Conservation (phyloP, 2,113 vertebrate genomes). For the Glareola pratincola region DNA sequence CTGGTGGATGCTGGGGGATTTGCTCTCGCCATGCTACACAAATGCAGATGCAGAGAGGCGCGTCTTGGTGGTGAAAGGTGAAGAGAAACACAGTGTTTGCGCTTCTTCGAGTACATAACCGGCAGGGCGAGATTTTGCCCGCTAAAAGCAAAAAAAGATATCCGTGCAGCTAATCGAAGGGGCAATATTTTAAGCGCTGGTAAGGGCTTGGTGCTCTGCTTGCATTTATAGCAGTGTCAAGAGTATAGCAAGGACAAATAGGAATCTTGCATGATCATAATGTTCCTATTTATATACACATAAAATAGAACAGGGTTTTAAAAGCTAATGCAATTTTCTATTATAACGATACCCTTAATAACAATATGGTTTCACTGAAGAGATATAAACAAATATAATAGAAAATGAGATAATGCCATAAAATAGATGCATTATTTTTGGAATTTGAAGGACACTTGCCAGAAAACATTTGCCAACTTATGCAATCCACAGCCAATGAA, state of each 20-base stretch:
- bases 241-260: constrained; percentile 31
- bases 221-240: constrained; percentile 15
- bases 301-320: constrained; percentile 56
- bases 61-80: background rate
- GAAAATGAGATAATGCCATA: constrained; percentile 33
- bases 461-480: constrained; percentile 8
- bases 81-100: background rate
- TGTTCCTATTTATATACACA: constrained; percentile 49
- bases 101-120: background rate
- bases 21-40: background rate
- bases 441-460: constrained; percentile 36
- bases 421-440: background rate
- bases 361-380: constrained; percentile 44
- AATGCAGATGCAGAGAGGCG: background rate
- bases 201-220: constrained; percentile 1
- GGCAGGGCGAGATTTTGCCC: background rate
- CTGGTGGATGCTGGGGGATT: background rate
- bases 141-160: background rate
- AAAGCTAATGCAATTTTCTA: constrained; percentile 48
- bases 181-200: background rate
- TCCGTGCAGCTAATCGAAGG: background rate
- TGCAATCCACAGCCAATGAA: background rate
- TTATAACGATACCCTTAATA: constrained; percentile 56
- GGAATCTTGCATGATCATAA: constrained; percentile 9
- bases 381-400: constrained; percentile 49